Evolutionary conservation across 2,113 vertebrate genomes (phyloP).

Genomic region (Aphelocoma coerulescens): DNA sequence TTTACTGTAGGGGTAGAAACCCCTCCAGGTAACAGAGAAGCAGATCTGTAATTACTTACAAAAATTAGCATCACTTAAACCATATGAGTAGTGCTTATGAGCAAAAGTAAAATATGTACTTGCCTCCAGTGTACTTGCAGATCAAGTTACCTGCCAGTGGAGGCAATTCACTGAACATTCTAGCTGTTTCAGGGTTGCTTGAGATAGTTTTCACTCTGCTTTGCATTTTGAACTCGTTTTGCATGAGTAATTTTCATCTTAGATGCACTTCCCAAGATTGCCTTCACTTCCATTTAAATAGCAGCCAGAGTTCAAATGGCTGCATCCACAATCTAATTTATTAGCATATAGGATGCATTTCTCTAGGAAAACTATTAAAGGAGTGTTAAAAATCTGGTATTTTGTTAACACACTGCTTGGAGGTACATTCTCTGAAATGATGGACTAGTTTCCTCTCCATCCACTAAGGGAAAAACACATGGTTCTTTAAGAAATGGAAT

Average conservation of each 20-base stretch:
- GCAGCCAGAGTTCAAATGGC: neutral
- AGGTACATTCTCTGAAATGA: neutral
- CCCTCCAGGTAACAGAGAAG: neutral
- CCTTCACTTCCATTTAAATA: neutral
- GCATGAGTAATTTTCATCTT: neutral
- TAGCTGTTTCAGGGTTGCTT: neutral
- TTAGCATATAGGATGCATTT: neutral
- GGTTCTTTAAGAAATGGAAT: neutral
- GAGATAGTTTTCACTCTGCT: neutral
- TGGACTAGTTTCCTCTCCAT: neutral
- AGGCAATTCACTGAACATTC: neutral
- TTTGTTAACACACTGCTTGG: neutral
- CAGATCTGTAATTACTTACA: neutral
- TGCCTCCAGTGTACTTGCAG: neutral
- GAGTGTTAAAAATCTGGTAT: neutral
- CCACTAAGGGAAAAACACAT: neutral
- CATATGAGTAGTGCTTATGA: neutral
- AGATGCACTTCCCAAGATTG: neutral
- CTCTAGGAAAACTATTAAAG: neutral
- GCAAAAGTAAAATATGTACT: neutral
- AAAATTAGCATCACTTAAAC: neutral
- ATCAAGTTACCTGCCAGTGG: neutral
- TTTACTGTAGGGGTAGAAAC: neutral
- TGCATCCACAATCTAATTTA: neutral
- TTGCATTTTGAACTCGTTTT: neutral